phyloP scores from a whole-genome alignment of 2,113 vertebrate genomes.

The Poecile atricapillus region DNA sequence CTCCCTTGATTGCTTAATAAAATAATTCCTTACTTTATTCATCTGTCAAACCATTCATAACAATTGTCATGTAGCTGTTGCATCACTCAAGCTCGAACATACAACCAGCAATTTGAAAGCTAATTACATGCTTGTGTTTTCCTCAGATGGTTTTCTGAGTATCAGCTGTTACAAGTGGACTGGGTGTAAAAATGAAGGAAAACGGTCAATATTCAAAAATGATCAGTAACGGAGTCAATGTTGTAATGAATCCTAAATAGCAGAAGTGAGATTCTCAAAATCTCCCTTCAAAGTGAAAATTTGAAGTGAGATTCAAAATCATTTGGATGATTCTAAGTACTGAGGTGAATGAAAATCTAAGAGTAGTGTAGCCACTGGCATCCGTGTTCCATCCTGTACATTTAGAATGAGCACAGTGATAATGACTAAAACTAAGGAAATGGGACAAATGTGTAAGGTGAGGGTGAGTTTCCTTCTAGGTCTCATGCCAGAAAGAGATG shows the following conservation, averaged over 20 bases:
- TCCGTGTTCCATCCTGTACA: not conserved
- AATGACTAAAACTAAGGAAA: not conserved
- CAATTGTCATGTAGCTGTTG: not conserved
- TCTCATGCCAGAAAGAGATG: not conserved
- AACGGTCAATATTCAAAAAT: not conserved
- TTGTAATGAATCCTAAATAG: not conserved
- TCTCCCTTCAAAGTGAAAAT: no score
- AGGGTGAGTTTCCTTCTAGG: not conserved
- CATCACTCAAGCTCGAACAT: not conserved
- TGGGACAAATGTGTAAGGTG: not conserved
- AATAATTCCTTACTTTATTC: not conserved
- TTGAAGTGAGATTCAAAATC: no score
- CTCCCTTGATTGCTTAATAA: conserved; percentile 1
- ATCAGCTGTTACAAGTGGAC: not conserved
- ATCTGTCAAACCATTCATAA: not conserved
- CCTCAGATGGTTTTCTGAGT: not conserved
- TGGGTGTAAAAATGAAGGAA: not conserved
- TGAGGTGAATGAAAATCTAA: not conserved
- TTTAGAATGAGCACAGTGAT: not conserved
- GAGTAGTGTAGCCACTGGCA: not conserved
- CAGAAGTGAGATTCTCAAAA: not conserved
- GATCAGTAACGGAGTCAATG: not conserved
- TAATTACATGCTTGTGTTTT: not conserved
- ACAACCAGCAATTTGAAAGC: not conserved
- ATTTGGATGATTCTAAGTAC: not conserved